A percentile compares a stretch with the other conserved stretches of the same genome.
These are phyloP conservation scores for Microplitis mediator DNA, from an alignment of 1,140 invertebrate species.

Conservation along the genomic window DNA sequence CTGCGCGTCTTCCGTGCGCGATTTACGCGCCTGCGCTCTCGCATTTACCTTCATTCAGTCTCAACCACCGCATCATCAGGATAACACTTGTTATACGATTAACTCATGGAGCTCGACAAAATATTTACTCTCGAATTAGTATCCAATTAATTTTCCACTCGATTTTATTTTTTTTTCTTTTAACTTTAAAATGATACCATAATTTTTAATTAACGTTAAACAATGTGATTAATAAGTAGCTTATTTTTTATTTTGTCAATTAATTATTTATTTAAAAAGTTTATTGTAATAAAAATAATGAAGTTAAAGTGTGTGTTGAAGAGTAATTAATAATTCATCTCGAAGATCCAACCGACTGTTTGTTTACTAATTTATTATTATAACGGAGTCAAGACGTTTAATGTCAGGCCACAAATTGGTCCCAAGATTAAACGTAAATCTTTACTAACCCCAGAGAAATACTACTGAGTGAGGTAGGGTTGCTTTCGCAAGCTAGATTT, in stretches of 20 bases:
- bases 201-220: too few species aligned
- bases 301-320: not conserved
- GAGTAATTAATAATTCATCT: not conserved
- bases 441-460: constrained; percentile 26
- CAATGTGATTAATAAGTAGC: too few species aligned
- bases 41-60: constrained; percentile 19
- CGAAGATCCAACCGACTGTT: not conserved
- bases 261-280: not conserved
- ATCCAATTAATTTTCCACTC: not conserved
- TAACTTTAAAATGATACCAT: too few species aligned
- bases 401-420: constrained; percentile 40
- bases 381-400: not conserved
- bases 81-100: constrained; percentile 12
- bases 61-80: constrained; percentile 24
- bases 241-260: too few species aligned
- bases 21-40: constrained; percentile 21
- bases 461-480: constrained; percentile 24
- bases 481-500: constrained; percentile 37
- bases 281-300: not conserved
- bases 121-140: not conserved
- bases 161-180: not conserved
- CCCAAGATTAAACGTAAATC: constrained; percentile 44
- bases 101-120: constrained; percentile 15
- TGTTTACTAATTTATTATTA: not conserved
- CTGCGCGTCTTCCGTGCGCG: constrained; percentile 3